Conservation (phyloP, 2,797 vertebrate species). For the Brachymystax lenok region DNA sequence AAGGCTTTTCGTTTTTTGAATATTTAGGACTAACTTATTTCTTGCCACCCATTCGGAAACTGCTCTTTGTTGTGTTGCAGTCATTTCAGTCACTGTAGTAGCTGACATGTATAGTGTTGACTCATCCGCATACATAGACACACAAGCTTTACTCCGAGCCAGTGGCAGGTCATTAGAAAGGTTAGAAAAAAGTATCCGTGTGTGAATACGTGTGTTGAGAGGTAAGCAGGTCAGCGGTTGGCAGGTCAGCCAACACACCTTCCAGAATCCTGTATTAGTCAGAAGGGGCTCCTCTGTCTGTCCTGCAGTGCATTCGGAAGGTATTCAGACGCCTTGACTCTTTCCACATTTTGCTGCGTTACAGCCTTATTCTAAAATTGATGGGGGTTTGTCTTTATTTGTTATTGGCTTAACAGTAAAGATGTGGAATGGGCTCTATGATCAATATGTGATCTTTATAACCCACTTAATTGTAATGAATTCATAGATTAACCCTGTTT, state of each 20-base stretch:
- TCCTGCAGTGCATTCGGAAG: neutral
- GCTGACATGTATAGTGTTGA: too few relatives aligned
- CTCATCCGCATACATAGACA: too few relatives aligned
- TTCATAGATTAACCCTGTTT: neutral
- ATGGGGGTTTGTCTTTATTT: neutral
- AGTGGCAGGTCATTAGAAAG: too few relatives aligned
- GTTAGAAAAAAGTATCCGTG: neutral
- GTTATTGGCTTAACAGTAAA: neutral
- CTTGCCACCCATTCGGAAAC: too few relatives aligned
- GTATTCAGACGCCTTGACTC: too few relatives aligned
- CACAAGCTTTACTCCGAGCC: too few relatives aligned
- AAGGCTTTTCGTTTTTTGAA: too few relatives aligned
- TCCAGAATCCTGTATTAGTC: conserved; percentile 33
- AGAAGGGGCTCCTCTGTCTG: neutral
- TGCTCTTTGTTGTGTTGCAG: too few relatives aligned
- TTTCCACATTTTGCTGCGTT: too few relatives aligned
- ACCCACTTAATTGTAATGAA: neutral
- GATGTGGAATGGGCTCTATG: neutral
- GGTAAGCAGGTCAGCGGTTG: neutral
- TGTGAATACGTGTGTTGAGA: neutral
- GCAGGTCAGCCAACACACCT: conserved; percentile 40
- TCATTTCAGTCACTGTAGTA: too few relatives aligned
- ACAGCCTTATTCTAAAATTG: too few relatives aligned
- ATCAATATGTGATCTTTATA: neutral
- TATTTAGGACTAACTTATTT: too few relatives aligned